phyloP scores from a whole-genome alignment of 2,797 vertebrate species.

The Falco naumanni region DNA sequence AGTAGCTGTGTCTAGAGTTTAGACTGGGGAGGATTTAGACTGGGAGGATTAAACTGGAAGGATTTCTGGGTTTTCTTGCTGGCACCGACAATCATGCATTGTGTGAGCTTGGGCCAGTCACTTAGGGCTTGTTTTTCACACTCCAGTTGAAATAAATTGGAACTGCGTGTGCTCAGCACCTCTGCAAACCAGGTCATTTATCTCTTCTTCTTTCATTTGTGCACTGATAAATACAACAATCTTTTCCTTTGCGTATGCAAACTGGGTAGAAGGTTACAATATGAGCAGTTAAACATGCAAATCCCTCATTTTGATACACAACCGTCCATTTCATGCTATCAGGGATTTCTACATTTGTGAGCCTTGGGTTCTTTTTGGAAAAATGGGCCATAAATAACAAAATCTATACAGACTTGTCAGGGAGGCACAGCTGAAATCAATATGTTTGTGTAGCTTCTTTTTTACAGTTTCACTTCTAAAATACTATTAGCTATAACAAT shows the following conservation, averaged over 20 bases:
- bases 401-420: neutral
- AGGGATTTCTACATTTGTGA: conserved; percentile 9
- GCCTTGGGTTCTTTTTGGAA: neutral
- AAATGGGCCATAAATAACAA: neutral
- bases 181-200: conserved; percentile 55
- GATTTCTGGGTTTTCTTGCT: conserved; percentile 57
- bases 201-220: conserved; percentile 41
- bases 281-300: conserved; percentile 28
- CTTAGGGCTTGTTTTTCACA: conserved; percentile 53
- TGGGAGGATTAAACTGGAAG: conserved; percentile 33
- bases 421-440: neutral
- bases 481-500: neutral
- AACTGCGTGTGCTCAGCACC: conserved; percentile 53
- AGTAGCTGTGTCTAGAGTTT: neutral
- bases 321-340: neutral
- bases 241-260: neutral
- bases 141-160: conserved; percentile 60
- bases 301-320: conserved; percentile 44
- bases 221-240: conserved; percentile 34
- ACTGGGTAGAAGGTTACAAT: conserved; percentile 7
- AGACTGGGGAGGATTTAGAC: conserved; percentile 30
- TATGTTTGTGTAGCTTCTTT: neutral
- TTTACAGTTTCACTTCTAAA: conserved; percentile 1
- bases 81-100: conserved; percentile 44
- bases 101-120: conserved; percentile 43